Conservation (phyloP, 2,113 vertebrate species). For the Otis tarda region DNA sequence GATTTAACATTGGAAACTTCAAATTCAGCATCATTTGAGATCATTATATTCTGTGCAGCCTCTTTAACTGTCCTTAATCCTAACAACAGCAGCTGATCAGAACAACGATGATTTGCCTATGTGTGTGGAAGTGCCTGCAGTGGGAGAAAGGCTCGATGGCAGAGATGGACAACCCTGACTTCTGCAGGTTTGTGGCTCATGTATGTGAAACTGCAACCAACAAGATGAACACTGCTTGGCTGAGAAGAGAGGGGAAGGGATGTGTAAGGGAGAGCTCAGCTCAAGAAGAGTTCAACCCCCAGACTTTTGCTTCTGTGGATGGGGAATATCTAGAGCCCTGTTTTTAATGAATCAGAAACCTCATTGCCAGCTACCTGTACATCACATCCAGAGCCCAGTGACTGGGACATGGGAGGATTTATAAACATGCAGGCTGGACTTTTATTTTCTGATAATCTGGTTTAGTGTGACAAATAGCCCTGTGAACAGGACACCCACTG, state of each 20-base stretch:
- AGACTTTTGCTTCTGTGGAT: not conserved
- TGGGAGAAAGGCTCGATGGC: not conserved
- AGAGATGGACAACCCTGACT: not conserved
- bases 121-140: not conserved
- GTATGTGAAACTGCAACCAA: not conserved
- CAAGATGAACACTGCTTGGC: not conserved
- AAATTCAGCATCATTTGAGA: not conserved
- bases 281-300: not conserved
- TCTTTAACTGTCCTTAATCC: not conserved
- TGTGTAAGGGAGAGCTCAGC: not conserved
- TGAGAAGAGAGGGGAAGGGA: not conserved
- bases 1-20: not conserved
- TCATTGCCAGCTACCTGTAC: not conserved
- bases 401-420: slow-evolving; percentile 27
- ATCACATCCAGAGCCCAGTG: not conserved
- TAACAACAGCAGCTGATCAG: not conserved
- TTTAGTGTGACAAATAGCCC: slow-evolving; percentile 51
- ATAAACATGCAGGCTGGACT: slow-evolving; percentile 10
- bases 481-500: not conserved
- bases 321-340: not conserved
- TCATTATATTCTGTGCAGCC: not conserved
- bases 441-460: slow-evolving; percentile 62
- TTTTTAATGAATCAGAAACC: not conserved
- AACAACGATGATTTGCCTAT: not conserved
- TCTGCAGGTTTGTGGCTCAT: not conserved